phyloP scores from a whole-genome alignment of 1,140 invertebrate genomes.

The Paracyclopina nana region DNA sequence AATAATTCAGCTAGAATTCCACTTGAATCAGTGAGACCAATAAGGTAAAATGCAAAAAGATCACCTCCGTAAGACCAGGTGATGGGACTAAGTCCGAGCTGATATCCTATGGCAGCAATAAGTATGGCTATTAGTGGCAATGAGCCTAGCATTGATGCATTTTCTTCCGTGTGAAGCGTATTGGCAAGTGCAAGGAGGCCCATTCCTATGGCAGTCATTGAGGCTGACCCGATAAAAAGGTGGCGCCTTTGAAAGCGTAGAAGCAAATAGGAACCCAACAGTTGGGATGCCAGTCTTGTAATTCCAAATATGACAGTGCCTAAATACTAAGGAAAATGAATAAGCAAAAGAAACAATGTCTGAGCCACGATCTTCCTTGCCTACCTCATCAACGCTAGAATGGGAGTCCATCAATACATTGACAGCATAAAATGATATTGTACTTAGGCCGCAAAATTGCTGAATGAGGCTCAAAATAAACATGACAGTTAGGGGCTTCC shows the following conservation, averaged over 20 bases:
- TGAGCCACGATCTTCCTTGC: not conserved
- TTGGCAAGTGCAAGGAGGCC: no score
- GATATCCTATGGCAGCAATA: no score
- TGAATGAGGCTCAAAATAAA: conserved; percentile 4
- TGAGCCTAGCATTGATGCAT: no score
- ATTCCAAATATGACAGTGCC: conserved; percentile 9
- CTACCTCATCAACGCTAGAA: conserved; percentile 4
- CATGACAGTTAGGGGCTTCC: not conserved
- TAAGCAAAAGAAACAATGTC: not conserved
- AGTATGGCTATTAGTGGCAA: no score
- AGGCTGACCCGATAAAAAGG: no score
- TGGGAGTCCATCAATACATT: not conserved
- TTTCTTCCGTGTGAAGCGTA: no score
- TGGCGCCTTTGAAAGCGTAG: not conserved
- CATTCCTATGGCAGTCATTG: no score
- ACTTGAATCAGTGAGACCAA: no score
- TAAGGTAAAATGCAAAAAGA: no score
- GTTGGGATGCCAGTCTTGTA: not conserved
- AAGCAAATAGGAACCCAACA: conserved; percentile 3
- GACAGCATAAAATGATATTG: conserved; percentile 2
- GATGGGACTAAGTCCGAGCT: no score
- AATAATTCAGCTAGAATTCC: no score
- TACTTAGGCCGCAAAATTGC: not conserved
- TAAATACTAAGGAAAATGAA: not conserved
- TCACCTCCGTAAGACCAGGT: no score